Evolutionary conservation across 2,797 vertebrate genomes (phyloP).

Genomic region (Artibeus jamaicensis): DNA sequence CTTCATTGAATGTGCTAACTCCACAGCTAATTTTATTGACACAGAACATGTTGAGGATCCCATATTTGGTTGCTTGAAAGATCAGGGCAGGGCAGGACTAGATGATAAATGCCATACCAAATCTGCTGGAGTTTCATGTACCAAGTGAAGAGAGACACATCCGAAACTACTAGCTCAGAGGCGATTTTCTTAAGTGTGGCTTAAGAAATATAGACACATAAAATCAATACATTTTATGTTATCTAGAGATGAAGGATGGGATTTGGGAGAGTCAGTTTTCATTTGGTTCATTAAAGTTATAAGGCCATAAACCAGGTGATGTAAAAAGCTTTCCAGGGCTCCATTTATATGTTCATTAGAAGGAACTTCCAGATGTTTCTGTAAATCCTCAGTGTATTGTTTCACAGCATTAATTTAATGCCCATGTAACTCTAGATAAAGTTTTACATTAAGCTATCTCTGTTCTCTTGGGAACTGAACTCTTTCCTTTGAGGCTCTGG

Average conservation of each 20-base stretch:
- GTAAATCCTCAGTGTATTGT: background rate
- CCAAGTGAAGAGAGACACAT: background rate
- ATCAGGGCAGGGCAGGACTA: background rate
- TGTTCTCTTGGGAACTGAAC: background rate
- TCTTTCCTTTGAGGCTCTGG: background rate
- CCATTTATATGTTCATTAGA: background rate
- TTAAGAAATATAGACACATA: background rate
- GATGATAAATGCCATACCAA: background rate
- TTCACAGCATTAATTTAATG: background rate
- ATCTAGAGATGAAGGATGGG: background rate
- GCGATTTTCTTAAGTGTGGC: background rate
- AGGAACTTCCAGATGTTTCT: background rate
- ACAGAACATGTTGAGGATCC: background rate
- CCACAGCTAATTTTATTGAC: background rate
- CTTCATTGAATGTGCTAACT: background rate
- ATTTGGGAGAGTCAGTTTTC: background rate
- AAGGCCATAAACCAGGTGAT: background rate
- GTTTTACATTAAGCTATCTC: background rate
- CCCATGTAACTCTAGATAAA: background rate
- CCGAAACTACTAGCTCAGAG: background rate
- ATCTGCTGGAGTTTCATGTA: background rate
- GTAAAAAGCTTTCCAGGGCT: background rate
- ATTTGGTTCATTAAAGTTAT: background rate
- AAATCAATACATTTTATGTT: background rate
- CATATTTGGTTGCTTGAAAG: background rate